Evolutionary conservation across 2,888 invertebrate species (phyloP).

Genomic region (Netelia inedita): DNA sequence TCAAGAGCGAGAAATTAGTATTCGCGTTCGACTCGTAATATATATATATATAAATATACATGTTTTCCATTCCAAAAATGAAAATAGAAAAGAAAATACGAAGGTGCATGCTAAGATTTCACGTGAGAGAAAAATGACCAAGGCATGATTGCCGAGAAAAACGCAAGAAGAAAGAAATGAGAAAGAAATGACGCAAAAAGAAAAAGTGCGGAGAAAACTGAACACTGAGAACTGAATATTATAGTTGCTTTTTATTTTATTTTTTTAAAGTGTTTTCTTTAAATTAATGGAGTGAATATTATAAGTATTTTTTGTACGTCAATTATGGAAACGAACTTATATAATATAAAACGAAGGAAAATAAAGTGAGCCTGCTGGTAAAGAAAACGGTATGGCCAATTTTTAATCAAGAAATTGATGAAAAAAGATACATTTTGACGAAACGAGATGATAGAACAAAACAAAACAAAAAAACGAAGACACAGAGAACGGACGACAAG

Average conservation of each 20-base stretch:
- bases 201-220: slow-evolving; percentile 42
- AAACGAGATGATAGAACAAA: slow-evolving; percentile 47
- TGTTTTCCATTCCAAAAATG: slow-evolving; percentile 10
- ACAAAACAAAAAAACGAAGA: slow-evolving; percentile 32
- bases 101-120: slow-evolving; percentile 51
- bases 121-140: slow-evolving; percentile 48
- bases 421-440: slow-evolving; percentile 40
- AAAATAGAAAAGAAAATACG: slow-evolving; percentile 15
- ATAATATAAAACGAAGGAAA: slow-evolving; percentile 35
- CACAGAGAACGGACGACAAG: slow-evolving; percentile 43
- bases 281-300: slow-evolving; percentile 47
- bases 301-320: slow-evolving; percentile 58
- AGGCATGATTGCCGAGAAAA: slow-evolving; percentile 40
- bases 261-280: slow-evolving; percentile 4
- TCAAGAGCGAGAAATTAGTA: neutral
- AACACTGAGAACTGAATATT: slow-evolving; percentile 35
- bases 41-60: neutral
- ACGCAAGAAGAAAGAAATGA: slow-evolving; percentile 14
- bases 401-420: slow-evolving; percentile 35
- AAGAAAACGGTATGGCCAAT: slow-evolving; percentile 57
- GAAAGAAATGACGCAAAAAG: slow-evolving; percentile 28
- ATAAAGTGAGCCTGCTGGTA: slow-evolving; percentile 69
- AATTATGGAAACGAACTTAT: slow-evolving; percentile 33
- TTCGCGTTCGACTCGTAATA: neutral
- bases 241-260: slow-evolving; percentile 27